A percentile compares a stretch with the other conserved stretches of the same genome.
Evolutionary conservation across 1,140 invertebrate species (phyloP).

Genomic region (Stenopsyche tienmushanensis): DNA sequence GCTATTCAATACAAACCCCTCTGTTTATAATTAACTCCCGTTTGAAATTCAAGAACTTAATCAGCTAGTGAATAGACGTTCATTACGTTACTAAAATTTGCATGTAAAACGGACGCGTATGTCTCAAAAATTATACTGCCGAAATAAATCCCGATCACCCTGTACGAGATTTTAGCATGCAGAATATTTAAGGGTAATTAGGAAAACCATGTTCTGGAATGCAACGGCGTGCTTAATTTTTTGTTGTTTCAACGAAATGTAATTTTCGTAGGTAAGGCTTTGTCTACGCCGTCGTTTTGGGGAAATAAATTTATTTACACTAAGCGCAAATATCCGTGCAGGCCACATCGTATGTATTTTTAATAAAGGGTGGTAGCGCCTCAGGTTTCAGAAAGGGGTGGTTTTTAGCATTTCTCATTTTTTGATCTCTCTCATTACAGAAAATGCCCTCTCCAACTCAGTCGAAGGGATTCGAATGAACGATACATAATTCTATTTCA

Average conservation of each 20-base stretch:
- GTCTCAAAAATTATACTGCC: no score
- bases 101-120: no score
- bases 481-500: neutral
- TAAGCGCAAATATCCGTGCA: neutral
- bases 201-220: neutral
- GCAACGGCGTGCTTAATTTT: neutral
- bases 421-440: conserved; percentile 9
- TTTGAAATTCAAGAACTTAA: conserved; percentile 28
- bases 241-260: neutral
- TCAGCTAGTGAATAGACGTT: conserved; percentile 28
- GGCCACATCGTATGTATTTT: conserved; percentile 32
- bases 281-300: no score
- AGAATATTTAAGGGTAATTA: neutral
- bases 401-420: conserved; percentile 31
- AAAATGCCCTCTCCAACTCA: neutral
- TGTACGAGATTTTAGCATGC: no score
- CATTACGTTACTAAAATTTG: conserved; percentile 9
- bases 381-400: conserved; percentile 17
- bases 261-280: neutral
- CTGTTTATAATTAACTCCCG: conserved; percentile 26
- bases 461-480: neutral
- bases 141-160: no score
- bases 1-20: conserved; percentile 5
- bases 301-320: no score
- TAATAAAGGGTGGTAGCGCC: conserved; percentile 30